These are phyloP conservation scores for Phrynosoma blainvillii DNA, from an alignment of 2,113 vertebrate genomes.

Conservation along the genomic window DNA sequence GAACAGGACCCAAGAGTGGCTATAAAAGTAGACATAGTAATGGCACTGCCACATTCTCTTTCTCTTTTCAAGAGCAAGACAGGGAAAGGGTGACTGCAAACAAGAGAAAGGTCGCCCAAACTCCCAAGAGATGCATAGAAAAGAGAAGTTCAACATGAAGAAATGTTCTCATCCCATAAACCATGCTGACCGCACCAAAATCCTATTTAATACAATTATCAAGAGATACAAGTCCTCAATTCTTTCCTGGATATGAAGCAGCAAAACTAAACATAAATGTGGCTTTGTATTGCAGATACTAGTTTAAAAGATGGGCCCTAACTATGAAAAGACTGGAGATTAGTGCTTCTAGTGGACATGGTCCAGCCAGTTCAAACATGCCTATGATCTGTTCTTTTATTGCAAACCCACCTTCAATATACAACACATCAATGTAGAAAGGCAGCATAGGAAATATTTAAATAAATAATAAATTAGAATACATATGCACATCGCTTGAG, in stretches of 20 bases:
- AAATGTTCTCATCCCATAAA: background rate
- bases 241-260: too few species aligned
- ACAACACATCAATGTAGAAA: background rate
- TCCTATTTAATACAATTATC: background rate
- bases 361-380: background rate
- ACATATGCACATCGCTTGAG: background rate
- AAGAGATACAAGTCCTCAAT: background rate
- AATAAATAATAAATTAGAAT: slow-evolving; percentile 9
- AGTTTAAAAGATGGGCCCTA: background rate
- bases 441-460: background rate
- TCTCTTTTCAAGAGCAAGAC: background rate
- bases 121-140: background rate
- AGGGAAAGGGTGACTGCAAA: too few species aligned
- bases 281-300: too few species aligned
- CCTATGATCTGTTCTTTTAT: background rate
- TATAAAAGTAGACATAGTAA: background rate
- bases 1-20: background rate
- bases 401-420: background rate
- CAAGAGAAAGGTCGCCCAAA: too few species aligned
- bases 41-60: background rate
- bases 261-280: too few species aligned
- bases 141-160: background rate
- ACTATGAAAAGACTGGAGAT: background rate
- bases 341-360: background rate
- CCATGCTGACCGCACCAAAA: background rate